Conservation (phyloP, 2,797 vertebrate genomes). For the Sebastes cheni region DNA sequence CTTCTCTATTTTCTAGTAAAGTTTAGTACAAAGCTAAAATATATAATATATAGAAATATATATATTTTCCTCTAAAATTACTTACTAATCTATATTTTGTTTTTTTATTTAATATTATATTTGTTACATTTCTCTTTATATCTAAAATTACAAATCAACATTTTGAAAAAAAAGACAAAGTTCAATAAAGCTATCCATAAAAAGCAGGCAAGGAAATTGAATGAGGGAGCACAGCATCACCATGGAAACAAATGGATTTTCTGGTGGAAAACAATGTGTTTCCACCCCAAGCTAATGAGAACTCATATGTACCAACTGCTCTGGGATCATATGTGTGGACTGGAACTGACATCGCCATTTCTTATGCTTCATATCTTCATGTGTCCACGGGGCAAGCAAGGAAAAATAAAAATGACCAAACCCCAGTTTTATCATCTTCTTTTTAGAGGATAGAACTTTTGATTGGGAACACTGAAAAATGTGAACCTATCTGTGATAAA, state of each 20-base stretch:
- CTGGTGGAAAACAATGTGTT: conserved; percentile 64
- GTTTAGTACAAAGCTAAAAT: conserved; percentile 40
- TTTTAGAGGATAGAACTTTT: background rate
- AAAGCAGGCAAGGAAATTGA: conserved; percentile 70
- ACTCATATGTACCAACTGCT: conserved; percentile 49
- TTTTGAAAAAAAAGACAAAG: conserved; percentile 34
- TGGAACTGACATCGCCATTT: conserved; percentile 24
- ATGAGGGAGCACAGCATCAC: conserved; percentile 46
- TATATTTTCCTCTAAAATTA: background rate
- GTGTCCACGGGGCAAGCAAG: conserved; percentile 1
- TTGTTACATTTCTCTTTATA: background rate
- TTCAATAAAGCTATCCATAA: conserved; percentile 73
- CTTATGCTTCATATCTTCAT: conserved; percentile 32
- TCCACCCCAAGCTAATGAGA: conserved; percentile 63
- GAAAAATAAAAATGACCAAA: conserved; percentile 30
- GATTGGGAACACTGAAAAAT: background rate
- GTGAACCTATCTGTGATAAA: background rate
- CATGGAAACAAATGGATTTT: conserved; percentile 75
- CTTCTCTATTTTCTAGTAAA: conserved; percentile 39
- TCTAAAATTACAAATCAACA: background rate
- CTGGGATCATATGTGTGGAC: conserved; percentile 46
- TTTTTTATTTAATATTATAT: background rate
- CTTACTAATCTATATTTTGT: background rate
- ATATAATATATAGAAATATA: background rate
- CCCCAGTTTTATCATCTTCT: background rate